Conservation (phyloP, 2,888 invertebrate genomes). For the Ceramica pisi region DNA sequence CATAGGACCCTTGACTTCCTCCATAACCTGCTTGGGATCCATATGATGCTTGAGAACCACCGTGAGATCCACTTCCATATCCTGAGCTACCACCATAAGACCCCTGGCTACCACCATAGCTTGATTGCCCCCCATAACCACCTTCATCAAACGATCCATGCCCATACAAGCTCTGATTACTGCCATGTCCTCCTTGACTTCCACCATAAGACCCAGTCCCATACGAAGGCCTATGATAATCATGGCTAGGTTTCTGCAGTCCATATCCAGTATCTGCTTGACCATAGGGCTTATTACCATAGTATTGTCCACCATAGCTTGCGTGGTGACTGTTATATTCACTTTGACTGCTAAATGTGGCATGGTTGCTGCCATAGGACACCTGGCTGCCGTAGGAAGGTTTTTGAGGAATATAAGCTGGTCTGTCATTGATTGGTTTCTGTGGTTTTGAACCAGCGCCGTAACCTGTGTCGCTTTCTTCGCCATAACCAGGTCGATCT, state of each 20-base stretch:
- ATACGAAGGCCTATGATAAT: slow-evolving; percentile 38
- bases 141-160: slow-evolving; percentile 46
- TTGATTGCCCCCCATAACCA: slow-evolving; percentile 30
- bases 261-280: slow-evolving; percentile 50
- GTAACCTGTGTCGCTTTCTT: slow-evolving; percentile 44
- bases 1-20: slow-evolving; percentile 39
- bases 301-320: slow-evolving; percentile 45
- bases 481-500: slow-evolving; percentile 44
- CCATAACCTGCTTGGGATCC: slow-evolving; percentile 52
- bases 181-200: slow-evolving; percentile 36
- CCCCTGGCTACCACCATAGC: slow-evolving; percentile 39
- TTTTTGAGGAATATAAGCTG: slow-evolving; percentile 34
- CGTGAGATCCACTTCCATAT: slow-evolving; percentile 36
- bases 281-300: slow-evolving; percentile 33
- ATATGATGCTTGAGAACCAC: slow-evolving; percentile 18
- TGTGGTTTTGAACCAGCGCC: slow-evolving; percentile 46
- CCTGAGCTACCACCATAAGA: slow-evolving; percentile 35
- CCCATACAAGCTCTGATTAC: slow-evolving; percentile 44
- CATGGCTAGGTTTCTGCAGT: slow-evolving; percentile 42
- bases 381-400: slow-evolving; percentile 38
- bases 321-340: slow-evolving; percentile 34
- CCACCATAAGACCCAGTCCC: slow-evolving; percentile 37
- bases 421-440: slow-evolving; percentile 50
- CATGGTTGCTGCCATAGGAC: slow-evolving; percentile 50
- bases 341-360: slow-evolving; percentile 45